Evolutionary conservation across 2,113 vertebrate species (phyloP).

Genomic region (Microtus richardsoni): DNA sequence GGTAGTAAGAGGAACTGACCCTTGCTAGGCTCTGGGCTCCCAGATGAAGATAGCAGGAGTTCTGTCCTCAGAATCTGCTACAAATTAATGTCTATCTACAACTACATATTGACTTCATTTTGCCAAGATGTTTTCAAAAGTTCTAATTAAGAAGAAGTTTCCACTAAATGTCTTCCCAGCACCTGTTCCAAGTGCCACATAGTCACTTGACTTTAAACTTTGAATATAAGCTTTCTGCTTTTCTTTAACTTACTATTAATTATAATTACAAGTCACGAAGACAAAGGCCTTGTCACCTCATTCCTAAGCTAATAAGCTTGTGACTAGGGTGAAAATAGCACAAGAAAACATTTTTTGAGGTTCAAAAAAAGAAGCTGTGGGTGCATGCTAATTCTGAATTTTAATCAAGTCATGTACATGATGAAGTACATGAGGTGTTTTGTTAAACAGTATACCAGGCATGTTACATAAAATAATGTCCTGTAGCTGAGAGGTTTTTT

Average conservation of each 20-base stretch:
- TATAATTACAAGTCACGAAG: conserved; percentile 78
- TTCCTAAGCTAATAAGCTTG: conserved; percentile 73
- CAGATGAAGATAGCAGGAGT: neutral
- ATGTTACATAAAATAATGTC: conserved; percentile 68
- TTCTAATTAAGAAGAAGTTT: conserved; percentile 69
- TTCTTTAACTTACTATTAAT: conserved; percentile 79
- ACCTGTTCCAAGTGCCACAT: conserved; percentile 58
- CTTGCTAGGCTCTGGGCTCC: rapidly evolving
- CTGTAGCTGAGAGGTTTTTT: neutral
- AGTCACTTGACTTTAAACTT: conserved; percentile 75
- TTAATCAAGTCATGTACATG: conserved; percentile 46
- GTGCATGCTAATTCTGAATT: conserved; percentile 42
- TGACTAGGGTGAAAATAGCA: conserved; percentile 65
- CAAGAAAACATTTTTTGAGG: conserved; percentile 54
- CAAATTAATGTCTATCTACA: neutral
- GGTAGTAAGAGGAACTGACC: too few relatives aligned
- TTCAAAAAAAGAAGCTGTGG: conserved; percentile 49
- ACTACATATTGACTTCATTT: neutral
- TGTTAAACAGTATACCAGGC: conserved; percentile 64
- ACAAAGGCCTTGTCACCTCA: conserved; percentile 76
- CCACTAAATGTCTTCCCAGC: conserved; percentile 65
- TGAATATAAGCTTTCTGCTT: conserved; percentile 70
- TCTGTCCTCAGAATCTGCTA: neutral
- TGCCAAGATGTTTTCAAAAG: conserved; percentile 38
- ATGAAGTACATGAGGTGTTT: conserved; percentile 59